Conservation (phyloP, 2,113 vertebrate species). For the Rhinogobius similis region DNA sequence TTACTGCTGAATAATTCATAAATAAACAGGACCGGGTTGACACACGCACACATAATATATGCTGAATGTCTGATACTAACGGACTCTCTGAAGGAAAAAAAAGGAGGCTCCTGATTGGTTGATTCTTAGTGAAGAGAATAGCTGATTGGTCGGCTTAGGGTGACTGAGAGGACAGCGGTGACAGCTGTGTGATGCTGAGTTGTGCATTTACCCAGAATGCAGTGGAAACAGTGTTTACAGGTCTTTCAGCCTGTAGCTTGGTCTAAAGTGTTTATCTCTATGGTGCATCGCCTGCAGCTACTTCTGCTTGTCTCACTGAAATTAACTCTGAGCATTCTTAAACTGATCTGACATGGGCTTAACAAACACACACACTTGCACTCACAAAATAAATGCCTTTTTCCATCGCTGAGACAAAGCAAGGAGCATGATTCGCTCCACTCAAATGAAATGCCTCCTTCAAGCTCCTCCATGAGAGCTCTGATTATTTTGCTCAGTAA, state of each 20-base stretch:
- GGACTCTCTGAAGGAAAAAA: slow-evolving; percentile 41
- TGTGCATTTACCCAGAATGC: slow-evolving; percentile 72
- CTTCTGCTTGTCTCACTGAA: slow-evolving; percentile 63
- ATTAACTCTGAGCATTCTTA: slow-evolving; percentile 67
- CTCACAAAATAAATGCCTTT: slow-evolving; percentile 43
- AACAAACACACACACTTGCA: slow-evolving; percentile 30
- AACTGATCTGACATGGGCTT: slow-evolving; percentile 67
- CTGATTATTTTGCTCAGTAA: slow-evolving; percentile 62
- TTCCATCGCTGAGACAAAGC: slow-evolving; percentile 47
- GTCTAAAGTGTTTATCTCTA: slow-evolving; percentile 73
- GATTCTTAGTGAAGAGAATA: slow-evolving; percentile 16
- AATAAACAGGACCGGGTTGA: slow-evolving; percentile 40
- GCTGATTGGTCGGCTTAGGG: slow-evolving; percentile 60
- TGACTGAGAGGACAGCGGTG: slow-evolving; percentile 71
- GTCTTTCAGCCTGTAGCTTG: slow-evolving; percentile 61
- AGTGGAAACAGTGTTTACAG: slow-evolving; percentile 64
- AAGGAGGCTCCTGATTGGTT: slow-evolving; percentile 32
- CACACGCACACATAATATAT: slow-evolving; percentile 15
- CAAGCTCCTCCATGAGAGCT: slow-evolving; percentile 53
- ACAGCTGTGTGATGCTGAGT: slow-evolving; percentile 64
- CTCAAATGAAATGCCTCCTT: slow-evolving; percentile 39
- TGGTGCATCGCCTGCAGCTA: slow-evolving; percentile 62
- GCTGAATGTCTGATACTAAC: slow-evolving; percentile 20
- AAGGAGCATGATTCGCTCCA: slow-evolving; percentile 45
- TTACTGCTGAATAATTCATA: slow-evolving; percentile 61